phyloP scores from a whole-genome alignment of 2,888 invertebrate species.

The Lasioglossum oenotherae region DNA sequence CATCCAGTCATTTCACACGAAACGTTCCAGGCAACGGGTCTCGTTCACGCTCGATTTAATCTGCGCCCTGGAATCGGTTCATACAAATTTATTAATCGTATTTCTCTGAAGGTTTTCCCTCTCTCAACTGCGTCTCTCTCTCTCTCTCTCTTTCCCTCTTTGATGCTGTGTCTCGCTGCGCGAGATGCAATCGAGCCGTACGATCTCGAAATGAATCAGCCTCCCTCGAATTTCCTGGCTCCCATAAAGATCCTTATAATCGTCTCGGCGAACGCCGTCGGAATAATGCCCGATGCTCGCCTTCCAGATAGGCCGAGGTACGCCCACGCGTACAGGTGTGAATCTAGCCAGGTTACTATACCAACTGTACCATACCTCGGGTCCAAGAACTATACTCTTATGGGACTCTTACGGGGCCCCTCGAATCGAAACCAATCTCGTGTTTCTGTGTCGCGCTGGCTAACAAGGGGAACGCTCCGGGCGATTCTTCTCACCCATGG shows the following conservation, averaged over 20 bases:
- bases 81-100: constrained; percentile 56
- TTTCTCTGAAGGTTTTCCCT: constrained; percentile 32
- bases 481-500: not conserved
- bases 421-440: constrained; percentile 19
- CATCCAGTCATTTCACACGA: constrained; percentile 24
- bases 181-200: constrained; percentile 42
- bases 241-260: constrained; percentile 50
- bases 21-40: constrained; percentile 14
- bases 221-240: constrained; percentile 38
- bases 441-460: constrained; percentile 53
- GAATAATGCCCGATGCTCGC: constrained; percentile 50
- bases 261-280: constrained; percentile 29
- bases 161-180: not conserved
- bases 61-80: constrained; percentile 21
- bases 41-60: constrained; percentile 26
- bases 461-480: constrained; percentile 6
- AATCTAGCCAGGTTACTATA: constrained; percentile 56
- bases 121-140: not conserved
- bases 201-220: constrained; percentile 61
- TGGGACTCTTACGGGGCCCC: constrained; percentile 3
- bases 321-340: constrained; percentile 72
- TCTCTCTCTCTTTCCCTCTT: not conserved
- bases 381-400: not conserved
- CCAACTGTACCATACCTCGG: not conserved
- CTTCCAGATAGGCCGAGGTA: constrained; percentile 26